Percentiles rank a stretch among this genome's conserved stretches.
Evolutionary conservation across 2,888 invertebrate genomes (phyloP).

Genomic region (Reticulitermes lucifugus): DNA sequence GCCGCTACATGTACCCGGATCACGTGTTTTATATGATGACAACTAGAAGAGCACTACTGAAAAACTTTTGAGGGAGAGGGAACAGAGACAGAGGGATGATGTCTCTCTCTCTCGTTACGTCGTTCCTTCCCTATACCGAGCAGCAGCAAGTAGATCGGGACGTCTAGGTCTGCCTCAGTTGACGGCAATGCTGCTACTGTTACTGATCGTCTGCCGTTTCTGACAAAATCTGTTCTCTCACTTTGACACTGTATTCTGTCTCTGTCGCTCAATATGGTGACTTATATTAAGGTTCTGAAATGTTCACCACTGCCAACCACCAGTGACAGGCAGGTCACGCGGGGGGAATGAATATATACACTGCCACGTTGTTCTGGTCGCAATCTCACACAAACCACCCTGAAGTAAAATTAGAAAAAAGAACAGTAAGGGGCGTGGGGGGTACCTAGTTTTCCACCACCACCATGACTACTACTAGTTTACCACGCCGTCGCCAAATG

Average conservation of each 20-base stretch:
- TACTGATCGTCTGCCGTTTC: neutral
- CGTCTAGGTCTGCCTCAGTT: neutral
- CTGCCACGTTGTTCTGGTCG: neutral
- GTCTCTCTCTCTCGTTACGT: neutral
- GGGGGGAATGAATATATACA: neutral
- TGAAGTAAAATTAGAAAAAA: constrained; percentile 1
- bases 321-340: neutral
- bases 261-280: neutral
- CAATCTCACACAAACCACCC: constrained; percentile 5
- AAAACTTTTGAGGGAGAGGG: constrained; percentile 14
- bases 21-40: constrained; percentile 34
- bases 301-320: neutral
- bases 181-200: neutral
- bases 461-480: constrained; percentile 13
- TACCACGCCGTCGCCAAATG: too few relatives aligned
- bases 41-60: constrained; percentile 4
- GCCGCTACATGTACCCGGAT: constrained; percentile 1
- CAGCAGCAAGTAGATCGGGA: neutral
- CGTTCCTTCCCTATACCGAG: neutral
- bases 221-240: constrained; percentile 15
- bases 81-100: neutral
- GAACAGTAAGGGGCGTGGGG: neutral
- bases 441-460: constrained; percentile 22
- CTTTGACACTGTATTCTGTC: neutral
- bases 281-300: neutral